Evolutionary conservation across 92 coral and sea anemone genomes (phyloP).

Genomic region (Micromussa lordhowensis): DNA sequence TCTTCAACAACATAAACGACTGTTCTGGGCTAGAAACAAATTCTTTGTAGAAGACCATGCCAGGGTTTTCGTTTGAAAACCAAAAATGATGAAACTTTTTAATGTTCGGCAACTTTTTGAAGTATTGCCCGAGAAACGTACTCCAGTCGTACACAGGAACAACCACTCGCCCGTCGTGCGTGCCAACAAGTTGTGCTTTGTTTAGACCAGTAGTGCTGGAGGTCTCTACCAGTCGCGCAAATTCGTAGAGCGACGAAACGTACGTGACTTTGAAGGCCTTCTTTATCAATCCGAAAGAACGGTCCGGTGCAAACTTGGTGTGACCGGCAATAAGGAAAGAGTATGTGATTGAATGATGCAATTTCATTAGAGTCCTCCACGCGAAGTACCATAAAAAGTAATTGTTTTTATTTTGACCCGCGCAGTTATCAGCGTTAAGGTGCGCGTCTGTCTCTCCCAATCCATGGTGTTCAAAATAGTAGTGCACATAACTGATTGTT

Average conservation of each 20-base stretch:
- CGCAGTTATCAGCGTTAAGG: neutral
- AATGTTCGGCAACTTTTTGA: constrained; percentile 52
- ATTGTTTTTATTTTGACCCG: neutral
- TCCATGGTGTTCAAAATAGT: neutral
- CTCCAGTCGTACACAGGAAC: constrained; percentile 68
- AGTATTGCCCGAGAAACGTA: constrained; percentile 37
- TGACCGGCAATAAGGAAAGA: neutral
- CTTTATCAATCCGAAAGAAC: too few species aligned
- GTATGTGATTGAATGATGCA: neutral
- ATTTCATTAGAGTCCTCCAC: neutral
- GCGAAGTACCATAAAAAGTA: neutral
- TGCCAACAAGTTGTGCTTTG: constrained; percentile 50
- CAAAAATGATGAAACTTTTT: constrained; percentile 58
- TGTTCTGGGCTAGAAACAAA: neutral
- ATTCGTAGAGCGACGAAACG: too few species aligned
- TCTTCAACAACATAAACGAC: constrained; percentile 19
- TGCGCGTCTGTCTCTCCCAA: neutral
- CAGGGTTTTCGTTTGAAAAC: constrained; percentile 47
- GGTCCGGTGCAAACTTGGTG: too few species aligned
- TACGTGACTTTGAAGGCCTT: too few species aligned
- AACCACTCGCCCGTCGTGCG: constrained; percentile 59
- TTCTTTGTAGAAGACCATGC: constrained; percentile 20
- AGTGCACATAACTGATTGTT: neutral
- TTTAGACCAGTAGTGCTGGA: neutral
- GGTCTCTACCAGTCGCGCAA: too few species aligned